phyloP scores from a whole-genome alignment of 2,113 vertebrate genomes.

The Cercocebus atys region DNA sequence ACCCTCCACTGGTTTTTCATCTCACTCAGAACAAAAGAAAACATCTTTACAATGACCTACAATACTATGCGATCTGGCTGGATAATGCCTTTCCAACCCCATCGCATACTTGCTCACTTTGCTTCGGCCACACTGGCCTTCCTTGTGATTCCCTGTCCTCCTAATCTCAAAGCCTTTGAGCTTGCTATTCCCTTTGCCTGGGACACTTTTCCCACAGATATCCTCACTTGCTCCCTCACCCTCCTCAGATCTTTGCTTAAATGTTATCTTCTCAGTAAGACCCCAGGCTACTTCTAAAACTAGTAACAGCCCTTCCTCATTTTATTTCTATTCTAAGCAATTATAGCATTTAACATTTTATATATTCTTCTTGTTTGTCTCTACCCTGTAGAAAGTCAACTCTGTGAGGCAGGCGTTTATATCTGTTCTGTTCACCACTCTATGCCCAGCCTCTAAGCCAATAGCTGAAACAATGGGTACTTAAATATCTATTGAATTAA shows the following conservation, averaged over 20 bases:
- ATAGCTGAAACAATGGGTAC: neutral
- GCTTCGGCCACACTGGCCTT: neutral
- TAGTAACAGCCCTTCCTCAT: neutral
- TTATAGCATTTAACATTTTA: neutral
- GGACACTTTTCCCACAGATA: neutral
- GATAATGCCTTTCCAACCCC: neutral
- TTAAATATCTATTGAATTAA: neutral
- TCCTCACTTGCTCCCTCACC: neutral
- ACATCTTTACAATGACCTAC: neutral
- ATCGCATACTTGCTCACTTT: neutral
- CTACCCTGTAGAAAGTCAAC: neutral
- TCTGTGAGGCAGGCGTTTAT: neutral
- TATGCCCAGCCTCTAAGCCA: neutral
- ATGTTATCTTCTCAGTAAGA: neutral
- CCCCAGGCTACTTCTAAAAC: neutral
- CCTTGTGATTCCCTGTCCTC: neutral
- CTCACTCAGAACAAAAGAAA: neutral
- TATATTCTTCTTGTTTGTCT: neutral
- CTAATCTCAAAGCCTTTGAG: neutral
- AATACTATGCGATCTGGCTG: neutral
- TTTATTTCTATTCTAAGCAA: neutral
- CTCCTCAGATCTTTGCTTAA: neutral
- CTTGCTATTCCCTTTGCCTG: neutral
- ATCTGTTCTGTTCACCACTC: neutral
- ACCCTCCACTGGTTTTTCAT: neutral